These are phyloP conservation scores for Coptodon rendalli DNA, from an alignment of 2,113 vertebrate species.

Conservation along the genomic window DNA sequence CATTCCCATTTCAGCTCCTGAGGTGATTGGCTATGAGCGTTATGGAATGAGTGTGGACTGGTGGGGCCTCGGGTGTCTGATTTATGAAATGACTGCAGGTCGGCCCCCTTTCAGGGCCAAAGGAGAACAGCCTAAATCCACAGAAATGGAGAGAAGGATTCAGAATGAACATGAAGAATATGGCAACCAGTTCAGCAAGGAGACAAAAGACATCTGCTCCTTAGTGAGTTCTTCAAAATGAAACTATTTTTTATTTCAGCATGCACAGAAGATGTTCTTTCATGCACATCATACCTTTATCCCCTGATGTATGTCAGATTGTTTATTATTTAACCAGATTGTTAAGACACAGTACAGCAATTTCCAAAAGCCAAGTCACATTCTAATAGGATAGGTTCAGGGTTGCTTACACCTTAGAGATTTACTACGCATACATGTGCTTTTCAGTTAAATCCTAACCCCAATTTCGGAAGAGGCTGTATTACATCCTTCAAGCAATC, in stretches of 20 bases:
- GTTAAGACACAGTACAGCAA: not conserved
- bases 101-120: constrained; percentile 64
- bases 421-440: not conserved
- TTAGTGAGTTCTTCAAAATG: constrained; percentile 50
- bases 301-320: not conserved
- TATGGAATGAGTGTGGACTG: constrained; percentile 79
- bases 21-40: constrained; percentile 71
- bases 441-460: not conserved
- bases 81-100: constrained; percentile 82
- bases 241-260: not conserved
- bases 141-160: constrained; percentile 76
- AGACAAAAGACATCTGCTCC: constrained; percentile 65
- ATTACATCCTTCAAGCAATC: not conserved
- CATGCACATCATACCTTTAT: not conserved
- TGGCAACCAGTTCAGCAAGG: constrained; percentile 57
- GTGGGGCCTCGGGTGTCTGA: constrained; percentile 85
- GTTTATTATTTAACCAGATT: not conserved
- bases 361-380: not conserved
- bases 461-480: not conserved
- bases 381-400: not conserved
- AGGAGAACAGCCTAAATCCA: constrained; percentile 62
- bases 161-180: constrained; percentile 57
- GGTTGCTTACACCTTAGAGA: not conserved
- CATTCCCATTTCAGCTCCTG: constrained; percentile 68
- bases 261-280: not conserved